Conservation (phyloP, 2,797 vertebrate species). For the Oryzias sinensis region DNA sequence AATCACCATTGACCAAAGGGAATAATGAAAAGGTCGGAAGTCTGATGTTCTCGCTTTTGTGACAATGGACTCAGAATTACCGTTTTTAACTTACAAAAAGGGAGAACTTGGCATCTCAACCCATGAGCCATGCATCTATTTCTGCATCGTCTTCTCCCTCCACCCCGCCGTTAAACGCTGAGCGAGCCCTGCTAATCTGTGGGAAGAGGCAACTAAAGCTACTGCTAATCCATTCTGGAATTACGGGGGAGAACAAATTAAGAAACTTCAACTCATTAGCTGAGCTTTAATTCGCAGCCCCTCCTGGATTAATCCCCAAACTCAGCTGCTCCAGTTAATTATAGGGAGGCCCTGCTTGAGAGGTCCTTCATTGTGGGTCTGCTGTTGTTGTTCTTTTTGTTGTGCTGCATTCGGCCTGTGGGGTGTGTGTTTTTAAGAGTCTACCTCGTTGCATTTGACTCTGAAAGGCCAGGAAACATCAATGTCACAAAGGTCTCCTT, state of each 20-base stretch:
- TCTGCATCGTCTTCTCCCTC: slow-evolving; percentile 43
- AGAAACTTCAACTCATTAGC: slow-evolving; percentile 85
- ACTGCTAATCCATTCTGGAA: slow-evolving; percentile 82
- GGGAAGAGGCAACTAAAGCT: slow-evolving; percentile 79
- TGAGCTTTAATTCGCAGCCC: slow-evolving; percentile 79
- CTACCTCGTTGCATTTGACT: slow-evolving; percentile 24
- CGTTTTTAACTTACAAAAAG: slow-evolving; percentile 35
- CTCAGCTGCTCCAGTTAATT: slow-evolving; percentile 81
- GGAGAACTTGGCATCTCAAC: slow-evolving; percentile 49
- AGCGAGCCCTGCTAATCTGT: slow-evolving; percentile 72
- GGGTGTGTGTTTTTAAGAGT: slow-evolving; percentile 7
- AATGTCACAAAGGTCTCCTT: slow-evolving; percentile 36
- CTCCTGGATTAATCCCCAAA: slow-evolving; percentile 81
- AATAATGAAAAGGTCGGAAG: too few species aligned
- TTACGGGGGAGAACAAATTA: slow-evolving; percentile 84
- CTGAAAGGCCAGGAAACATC: slow-evolving; percentile 33
- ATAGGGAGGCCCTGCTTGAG: slow-evolving; percentile 71
- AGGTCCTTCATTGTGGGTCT: slow-evolving; percentile 64
- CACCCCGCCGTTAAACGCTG: slow-evolving; percentile 47
- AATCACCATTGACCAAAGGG: too few species aligned
- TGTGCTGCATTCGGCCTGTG: slow-evolving; percentile 37
- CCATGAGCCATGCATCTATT: slow-evolving; percentile 62
- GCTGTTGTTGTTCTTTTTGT: slow-evolving; percentile 32
- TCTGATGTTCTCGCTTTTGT: neutral
- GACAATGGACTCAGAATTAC: neutral